Evolutionary conservation across 2,113 vertebrate genomes (phyloP).

Genomic region (Lamprotornis superbus): DNA sequence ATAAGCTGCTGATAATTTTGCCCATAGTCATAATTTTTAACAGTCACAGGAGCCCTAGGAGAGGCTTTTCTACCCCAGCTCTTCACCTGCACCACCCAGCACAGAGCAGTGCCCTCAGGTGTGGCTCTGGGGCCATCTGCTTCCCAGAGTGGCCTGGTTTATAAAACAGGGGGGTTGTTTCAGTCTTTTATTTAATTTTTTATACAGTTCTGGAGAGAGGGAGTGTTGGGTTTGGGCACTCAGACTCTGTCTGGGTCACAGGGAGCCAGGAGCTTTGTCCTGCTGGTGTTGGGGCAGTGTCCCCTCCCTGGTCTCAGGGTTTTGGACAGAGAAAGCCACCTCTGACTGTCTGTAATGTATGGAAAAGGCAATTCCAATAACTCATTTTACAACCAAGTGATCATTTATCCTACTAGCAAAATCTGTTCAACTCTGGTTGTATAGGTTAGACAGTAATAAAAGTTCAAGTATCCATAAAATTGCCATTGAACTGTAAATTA

Average conservation of each 20-base stretch:
- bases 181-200: background rate
- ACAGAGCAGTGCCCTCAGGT: background rate
- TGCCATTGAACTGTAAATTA: conserved; percentile 67
- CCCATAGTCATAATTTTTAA: background rate
- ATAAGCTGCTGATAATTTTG: background rate
- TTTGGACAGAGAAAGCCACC: background rate
- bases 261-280: background rate
- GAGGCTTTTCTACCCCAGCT: background rate
- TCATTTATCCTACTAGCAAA: conserved; percentile 62
- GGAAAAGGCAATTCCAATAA: conserved; percentile 38
- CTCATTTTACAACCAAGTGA: conserved; percentile 58
- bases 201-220: background rate
- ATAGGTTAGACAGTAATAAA: conserved; percentile 64
- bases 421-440: conserved; percentile 53
- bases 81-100: background rate
- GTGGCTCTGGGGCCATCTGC: background rate
- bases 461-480: conserved; percentile 68
- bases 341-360: background rate
- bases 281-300: background rate
- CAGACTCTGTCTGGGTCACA: background rate
- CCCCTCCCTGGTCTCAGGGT: background rate
- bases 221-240: background rate
- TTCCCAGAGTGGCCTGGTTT: background rate
- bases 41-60: background rate
- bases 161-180: background rate